These are phyloP conservation scores for Gallirallus australis DNA, from an alignment of 2,797 vertebrate genomes.

Conservation along the genomic window DNA sequence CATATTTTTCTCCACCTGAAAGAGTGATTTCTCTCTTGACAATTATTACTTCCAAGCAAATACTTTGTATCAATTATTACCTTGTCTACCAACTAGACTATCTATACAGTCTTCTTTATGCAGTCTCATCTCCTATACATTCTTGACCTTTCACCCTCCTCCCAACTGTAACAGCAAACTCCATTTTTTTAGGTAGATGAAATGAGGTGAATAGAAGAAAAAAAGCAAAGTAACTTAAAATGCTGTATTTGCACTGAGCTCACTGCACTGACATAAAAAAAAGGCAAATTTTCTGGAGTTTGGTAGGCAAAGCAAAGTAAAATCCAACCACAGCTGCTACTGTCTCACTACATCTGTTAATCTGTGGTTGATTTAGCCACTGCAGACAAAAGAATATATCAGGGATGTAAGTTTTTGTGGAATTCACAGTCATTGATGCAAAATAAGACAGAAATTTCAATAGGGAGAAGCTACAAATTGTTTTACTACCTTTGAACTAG, in stretches of 20 bases:
- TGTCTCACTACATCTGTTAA: background rate
- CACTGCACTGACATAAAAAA: background rate
- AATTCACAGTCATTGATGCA: background rate
- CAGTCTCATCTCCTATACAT: background rate
- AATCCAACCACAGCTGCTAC: background rate
- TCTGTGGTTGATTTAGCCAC: background rate
- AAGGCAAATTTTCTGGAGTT: background rate
- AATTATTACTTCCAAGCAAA: background rate
- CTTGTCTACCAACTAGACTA: background rate
- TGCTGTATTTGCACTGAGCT: background rate
- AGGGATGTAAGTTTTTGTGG: background rate
- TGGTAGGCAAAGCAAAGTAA: background rate
- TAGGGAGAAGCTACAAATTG: background rate
- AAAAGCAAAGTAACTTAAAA: background rate
- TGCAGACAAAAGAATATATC: background rate
- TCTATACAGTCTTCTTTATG: background rate
- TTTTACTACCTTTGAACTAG: background rate
- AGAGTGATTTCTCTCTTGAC: background rate
- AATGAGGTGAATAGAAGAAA: accelerated
- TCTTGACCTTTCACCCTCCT: background rate
- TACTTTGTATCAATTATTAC: background rate
- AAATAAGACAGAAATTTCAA: background rate
- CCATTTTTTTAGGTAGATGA: background rate
- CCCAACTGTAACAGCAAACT: background rate
- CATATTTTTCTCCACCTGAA: slow-evolving; percentile 58